Percentiles rank a stretch among this genome's conserved stretches.
Conservation (phyloP, 2,113 vertebrate species). For the Gavia stellata region DNA sequence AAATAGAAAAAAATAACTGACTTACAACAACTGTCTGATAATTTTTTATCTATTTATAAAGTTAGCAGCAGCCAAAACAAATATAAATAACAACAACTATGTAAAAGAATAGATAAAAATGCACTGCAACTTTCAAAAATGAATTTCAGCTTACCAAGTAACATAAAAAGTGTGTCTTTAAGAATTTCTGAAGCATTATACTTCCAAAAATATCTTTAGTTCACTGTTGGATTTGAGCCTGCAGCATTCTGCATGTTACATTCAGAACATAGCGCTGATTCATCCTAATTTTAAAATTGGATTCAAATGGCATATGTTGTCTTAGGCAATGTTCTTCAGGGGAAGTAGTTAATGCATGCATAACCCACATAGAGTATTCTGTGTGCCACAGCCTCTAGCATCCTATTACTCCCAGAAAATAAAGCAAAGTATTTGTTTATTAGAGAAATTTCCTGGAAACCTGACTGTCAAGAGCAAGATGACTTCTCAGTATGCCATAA, state of each 20-base stretch:
- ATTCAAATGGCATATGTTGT: slow-evolving; percentile 25
- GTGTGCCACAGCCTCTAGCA: background rate
- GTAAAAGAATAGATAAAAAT: background rate
- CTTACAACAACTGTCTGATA: background rate
- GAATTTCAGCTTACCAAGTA: background rate
- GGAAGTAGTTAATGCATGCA: background rate
- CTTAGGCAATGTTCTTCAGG: slow-evolving; percentile 20
- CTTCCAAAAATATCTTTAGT: slow-evolving; percentile 40
- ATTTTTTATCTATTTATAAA: background rate
- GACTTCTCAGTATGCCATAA: background rate
- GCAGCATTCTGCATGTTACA: slow-evolving; percentile 12
- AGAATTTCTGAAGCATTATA: background rate
- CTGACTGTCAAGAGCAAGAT: background rate
- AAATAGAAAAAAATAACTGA: background rate
- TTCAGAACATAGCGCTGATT: background rate
- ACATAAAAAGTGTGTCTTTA: background rate
- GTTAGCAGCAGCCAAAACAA: background rate
- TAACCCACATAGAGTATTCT: background rate
- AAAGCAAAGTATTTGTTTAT: background rate
- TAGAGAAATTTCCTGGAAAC: background rate
- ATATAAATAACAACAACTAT: background rate
- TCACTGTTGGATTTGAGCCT: slow-evolving; percentile 28
- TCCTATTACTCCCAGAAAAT: background rate
- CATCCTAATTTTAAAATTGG: background rate
- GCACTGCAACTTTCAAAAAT: background rate